Evolutionary conservation across 2,113 vertebrate genomes (phyloP).

Genomic region (Calyptommatus sinebrachiatus): DNA sequence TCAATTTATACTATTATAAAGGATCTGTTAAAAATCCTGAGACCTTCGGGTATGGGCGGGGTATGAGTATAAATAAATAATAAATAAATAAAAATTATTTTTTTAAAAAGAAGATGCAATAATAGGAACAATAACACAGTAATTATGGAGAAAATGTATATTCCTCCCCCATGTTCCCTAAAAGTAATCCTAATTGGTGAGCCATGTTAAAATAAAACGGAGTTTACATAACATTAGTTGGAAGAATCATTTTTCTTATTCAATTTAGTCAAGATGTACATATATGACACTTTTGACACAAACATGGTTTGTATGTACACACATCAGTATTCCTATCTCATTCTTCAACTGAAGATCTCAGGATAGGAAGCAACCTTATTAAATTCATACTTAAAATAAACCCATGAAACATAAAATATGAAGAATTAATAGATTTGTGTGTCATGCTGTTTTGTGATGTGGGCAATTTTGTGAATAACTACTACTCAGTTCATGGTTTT

Average conservation of each 20-base stretch:
- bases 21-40: not conserved
- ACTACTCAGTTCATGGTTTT: too few relatives aligned
- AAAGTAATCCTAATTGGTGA: not conserved
- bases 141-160: not conserved
- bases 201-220: not conserved
- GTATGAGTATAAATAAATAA: too few relatives aligned
- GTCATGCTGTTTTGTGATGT: too few relatives aligned
- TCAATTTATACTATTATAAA: not conserved
- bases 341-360: too few relatives aligned
- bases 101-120: not conserved
- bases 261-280: not conserved
- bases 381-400: too few relatives aligned
- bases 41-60: too few relatives aligned
- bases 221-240: not conserved
- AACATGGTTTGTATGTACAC: not conserved
- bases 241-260: not conserved
- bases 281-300: not conserved
- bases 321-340: too few relatives aligned
- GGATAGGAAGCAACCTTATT: too few relatives aligned
- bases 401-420: too few relatives aligned
- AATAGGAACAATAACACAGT: not conserved
- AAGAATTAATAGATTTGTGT: too few relatives aligned
- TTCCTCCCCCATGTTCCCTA: not conserved
- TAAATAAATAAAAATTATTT: too few relatives aligned
- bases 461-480: too few relatives aligned